Percentiles rank a stretch among this genome's conserved stretches.
Conservation (phyloP, 2,113 vertebrate genomes). For the Pithys albifrons region DNA sequence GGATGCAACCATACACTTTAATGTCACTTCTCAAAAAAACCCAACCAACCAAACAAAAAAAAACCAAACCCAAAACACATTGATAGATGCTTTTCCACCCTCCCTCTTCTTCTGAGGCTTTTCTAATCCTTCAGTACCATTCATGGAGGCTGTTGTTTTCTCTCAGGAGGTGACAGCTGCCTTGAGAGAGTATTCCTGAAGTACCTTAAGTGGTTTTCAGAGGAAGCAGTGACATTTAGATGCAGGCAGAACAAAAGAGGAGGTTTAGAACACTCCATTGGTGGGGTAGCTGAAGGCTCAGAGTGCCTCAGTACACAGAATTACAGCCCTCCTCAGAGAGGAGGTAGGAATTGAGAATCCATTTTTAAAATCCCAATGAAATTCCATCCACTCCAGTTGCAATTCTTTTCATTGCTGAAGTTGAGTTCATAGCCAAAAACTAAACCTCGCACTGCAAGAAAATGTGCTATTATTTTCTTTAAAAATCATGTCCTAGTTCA, state of each 20-base stretch:
- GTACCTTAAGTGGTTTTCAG: background rate
- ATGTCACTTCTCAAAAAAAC: background rate
- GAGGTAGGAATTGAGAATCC: background rate
- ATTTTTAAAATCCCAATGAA: background rate
- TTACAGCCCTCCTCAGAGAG: background rate
- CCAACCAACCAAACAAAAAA: background rate
- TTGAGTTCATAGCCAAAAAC: background rate
- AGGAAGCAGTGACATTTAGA: slow-evolving; percentile 5
- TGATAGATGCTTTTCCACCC: background rate
- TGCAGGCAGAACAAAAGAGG: background rate
- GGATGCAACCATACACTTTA: background rate
- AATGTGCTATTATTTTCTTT: background rate
- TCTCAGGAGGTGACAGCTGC: slow-evolving; percentile 1
- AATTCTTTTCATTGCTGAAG: background rate
- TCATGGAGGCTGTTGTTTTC: background rate
- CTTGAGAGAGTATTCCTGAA: background rate
- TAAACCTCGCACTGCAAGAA: background rate
- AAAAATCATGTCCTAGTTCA: background rate
- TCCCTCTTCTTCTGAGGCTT: background rate
- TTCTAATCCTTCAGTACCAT: background rate
- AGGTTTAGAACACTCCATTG: background rate
- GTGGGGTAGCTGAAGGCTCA: background rate
- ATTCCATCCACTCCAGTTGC: background rate
- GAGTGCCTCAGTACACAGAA: background rate
- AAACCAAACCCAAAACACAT: background rate